Base-by-base conservation (phyloP, 1,140 invertebrate genomes). In the Hyles vespertilio region DNA sequence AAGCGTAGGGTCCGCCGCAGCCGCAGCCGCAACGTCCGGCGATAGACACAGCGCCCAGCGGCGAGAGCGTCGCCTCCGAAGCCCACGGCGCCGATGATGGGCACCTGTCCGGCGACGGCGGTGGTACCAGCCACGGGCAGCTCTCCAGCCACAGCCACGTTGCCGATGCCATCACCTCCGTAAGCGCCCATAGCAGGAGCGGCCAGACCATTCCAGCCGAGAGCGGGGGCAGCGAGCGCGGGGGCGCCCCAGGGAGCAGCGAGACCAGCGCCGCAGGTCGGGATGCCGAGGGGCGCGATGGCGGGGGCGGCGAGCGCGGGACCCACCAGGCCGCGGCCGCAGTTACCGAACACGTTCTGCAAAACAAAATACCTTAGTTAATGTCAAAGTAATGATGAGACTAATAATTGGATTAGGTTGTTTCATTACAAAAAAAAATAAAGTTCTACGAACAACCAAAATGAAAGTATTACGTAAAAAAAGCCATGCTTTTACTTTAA, bases 51-150 rank as follows among this genome's bases (percentile, higher is more conserved):
- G 22, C 22, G 22, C 22, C n/a, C 22, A 22, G 22, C 22, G 22
- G 22, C 22, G 22, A 22, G 22, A 22, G 22, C 22, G 22, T 22
- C 22, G 22, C 22, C 22, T 1, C 22, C 22, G 22, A 22, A 22
- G 22, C 22, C 22, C 22, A 22, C 22, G 22, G 22, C 22, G 22
- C 22, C 22, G 22, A 22, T 22, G 22, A 22, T 22, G 22, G 22
- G 22, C 22, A 22, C 22, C 22, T 11, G 51, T 52, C 55, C 47
- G 22, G 32, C 46, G 46, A 56, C 32, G 3, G 55, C 44, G 22
- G 55, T 56, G 32, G 46, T 48, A 56, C 55, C 55, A 5, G 32
- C 55, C 7, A 56, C 55, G 7, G 22, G 55, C 45, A 56, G 46
- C 55, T 56, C 55, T 48, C 44, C 55, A 11, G 55, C 45, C 22